Conservation (phyloP, 2,888 invertebrate species). For the Psylliodes chrysocephalus region DNA sequence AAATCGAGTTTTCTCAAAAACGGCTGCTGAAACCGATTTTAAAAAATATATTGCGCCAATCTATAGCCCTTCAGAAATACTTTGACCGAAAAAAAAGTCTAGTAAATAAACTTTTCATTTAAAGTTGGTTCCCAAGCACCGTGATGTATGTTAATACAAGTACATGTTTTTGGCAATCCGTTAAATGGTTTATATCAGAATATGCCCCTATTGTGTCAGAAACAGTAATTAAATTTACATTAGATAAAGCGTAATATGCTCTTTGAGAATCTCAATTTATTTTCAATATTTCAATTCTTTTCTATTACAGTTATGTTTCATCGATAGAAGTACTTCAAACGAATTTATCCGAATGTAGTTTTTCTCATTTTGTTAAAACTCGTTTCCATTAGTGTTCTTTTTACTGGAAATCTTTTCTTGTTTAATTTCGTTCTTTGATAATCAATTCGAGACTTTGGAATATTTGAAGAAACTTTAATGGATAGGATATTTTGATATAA, state of each 20-base stretch:
- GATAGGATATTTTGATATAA: too few species aligned
- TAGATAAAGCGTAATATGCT: not conserved
- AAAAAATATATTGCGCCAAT: too few species aligned
- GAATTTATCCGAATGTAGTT: conserved; percentile 1
- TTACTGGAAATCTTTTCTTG: not conserved
- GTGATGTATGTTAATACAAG: not conserved
- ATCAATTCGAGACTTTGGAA: too few species aligned
- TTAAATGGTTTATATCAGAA: not conserved
- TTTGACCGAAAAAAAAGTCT: too few species aligned
- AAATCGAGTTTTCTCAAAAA: too few species aligned
- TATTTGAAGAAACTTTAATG: too few species aligned
- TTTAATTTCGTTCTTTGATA: not conserved
- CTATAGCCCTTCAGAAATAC: too few species aligned
- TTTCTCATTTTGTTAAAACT: not conserved
- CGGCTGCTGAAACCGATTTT: too few species aligned
- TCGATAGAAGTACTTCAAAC: not conserved
- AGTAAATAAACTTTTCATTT: too few species aligned
- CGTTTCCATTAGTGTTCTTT: conserved; percentile 4
- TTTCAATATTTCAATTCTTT: not conserved
- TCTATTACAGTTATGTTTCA: not conserved
- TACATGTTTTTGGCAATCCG: not conserved
- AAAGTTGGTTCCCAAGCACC: too few species aligned
- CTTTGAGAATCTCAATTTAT: not conserved
- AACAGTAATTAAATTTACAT: not conserved
- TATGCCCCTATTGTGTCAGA: not conserved